These are phyloP conservation scores for Schizotus pectinicornis DNA, from an alignment of 2,888 invertebrate species.

Conservation along the genomic window DNA sequence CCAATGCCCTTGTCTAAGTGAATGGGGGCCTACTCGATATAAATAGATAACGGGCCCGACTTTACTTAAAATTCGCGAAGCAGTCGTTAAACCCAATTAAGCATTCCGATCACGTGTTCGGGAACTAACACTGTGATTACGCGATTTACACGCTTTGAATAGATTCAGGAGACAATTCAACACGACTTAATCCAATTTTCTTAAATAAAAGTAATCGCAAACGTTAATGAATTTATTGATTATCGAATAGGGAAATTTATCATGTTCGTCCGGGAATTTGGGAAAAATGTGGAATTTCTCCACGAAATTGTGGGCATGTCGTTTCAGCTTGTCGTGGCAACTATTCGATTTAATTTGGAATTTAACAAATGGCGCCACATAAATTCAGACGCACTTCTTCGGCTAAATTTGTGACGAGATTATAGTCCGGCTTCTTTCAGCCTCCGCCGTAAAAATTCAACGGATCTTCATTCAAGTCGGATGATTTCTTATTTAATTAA, in stretches of 20 bases:
- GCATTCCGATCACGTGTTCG: conserved; percentile 13
- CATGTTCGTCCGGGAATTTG: too few relatives aligned
- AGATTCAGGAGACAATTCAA: background rate
- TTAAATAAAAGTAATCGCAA: background rate
- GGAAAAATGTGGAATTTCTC: background rate
- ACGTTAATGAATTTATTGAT: background rate
- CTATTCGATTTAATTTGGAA: background rate
- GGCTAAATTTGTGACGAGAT: background rate
- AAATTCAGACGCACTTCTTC: background rate
- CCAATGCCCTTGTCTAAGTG: too few relatives aligned
- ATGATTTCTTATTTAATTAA: too few relatives aligned
- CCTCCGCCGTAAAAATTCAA: too few relatives aligned
- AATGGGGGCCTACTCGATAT: too few relatives aligned
- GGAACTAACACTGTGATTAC: conserved; percentile 15
- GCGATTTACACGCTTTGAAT: conserved; percentile 24
- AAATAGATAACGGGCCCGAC: conserved; percentile 4
- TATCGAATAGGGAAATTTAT: too few relatives aligned
- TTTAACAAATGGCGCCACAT: conserved; percentile 6
- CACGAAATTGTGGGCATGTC: background rate
- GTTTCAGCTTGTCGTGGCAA: background rate
- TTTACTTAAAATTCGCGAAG: conserved; percentile 21
- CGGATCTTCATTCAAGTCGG: too few relatives aligned
- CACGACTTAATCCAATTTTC: background rate
- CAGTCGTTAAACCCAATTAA: conserved; percentile 22
- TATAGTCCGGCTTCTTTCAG: too few relatives aligned